Evolutionary conservation across 2,888 invertebrate species (phyloP).

Genomic region (Tetramorium bicarinatum): DNA sequence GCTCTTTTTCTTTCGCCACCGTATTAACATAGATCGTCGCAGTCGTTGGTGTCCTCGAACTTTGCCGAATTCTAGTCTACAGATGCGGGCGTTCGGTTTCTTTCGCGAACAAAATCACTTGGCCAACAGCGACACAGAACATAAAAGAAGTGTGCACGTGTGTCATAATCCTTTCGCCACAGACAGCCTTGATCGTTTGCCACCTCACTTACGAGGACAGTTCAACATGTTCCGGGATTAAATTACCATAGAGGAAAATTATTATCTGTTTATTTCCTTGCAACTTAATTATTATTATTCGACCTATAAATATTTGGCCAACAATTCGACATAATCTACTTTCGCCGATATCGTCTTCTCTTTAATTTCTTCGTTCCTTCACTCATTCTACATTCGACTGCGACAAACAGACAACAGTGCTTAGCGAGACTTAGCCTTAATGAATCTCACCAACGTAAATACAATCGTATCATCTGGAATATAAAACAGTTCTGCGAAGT

Average conservation of each 20-base stretch:
- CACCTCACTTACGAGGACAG: constrained; percentile 33
- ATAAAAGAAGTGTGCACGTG: constrained; percentile 31
- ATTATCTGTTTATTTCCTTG: not conserved
- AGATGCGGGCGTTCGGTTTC: constrained; percentile 10
- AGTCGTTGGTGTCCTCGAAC: constrained; percentile 21
- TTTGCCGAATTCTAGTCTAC: constrained; percentile 26
- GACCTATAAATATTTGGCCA: not conserved
- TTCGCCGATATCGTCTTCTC: not conserved
- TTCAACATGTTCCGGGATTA: constrained; percentile 34
- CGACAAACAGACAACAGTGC: constrained; percentile 65
- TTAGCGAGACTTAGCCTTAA: constrained; percentile 74
- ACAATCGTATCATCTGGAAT: constrained; percentile 61
- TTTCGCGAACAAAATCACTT: constrained; percentile 23
- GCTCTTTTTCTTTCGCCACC: constrained; percentile 50
- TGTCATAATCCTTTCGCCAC: constrained; percentile 40
- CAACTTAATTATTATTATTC: constrained; percentile 5
- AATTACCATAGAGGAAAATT: constrained; percentile 18
- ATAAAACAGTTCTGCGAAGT: constrained; percentile 63
- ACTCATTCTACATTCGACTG: constrained; percentile 54
- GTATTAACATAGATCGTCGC: constrained; percentile 61
- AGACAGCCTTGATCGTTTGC: constrained; percentile 46
- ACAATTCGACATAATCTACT: constrained; percentile 13
- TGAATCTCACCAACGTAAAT: constrained; percentile 73
- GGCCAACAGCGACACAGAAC: not conserved
- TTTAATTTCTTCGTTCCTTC: not conserved